Evolutionary conservation across 2,113 vertebrate genomes (phyloP).

Genomic region (Petrocephalus zakoni): DNA sequence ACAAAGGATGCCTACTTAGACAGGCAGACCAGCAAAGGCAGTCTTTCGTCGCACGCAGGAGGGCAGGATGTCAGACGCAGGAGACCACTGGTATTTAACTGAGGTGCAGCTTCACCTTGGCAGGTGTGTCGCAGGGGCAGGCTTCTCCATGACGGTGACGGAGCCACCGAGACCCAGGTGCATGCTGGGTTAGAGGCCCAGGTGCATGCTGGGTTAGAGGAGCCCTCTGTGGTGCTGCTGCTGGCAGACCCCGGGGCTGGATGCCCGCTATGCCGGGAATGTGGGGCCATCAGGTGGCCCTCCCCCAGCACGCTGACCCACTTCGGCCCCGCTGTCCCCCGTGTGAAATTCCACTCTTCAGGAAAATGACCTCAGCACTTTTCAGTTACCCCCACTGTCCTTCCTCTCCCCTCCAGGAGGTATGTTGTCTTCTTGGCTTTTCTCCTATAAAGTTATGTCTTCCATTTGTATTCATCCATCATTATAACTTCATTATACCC

Average conservation of each 20-base stretch:
- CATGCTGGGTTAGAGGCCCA: neutral
- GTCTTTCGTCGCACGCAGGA: neutral
- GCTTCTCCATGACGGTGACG: neutral
- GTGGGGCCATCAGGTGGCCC: neutral
- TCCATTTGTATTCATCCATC: neutral
- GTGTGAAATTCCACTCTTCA: neutral
- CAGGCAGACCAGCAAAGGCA: neutral
- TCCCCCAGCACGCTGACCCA: neutral
- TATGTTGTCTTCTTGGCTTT: neutral
- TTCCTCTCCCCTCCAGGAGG: neutral
- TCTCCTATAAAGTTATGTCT: neutral
- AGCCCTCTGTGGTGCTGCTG: neutral
- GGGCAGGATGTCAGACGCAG: neutral
- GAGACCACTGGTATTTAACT: neutral
- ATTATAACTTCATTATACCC: neutral
- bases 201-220: neutral
- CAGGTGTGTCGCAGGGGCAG: neutral
- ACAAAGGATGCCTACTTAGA: neutral
- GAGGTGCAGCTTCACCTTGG: neutral
- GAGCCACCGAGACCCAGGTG: neutral
- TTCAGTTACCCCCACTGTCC: neutral
- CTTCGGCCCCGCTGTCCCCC: neutral
- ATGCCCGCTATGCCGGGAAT: constrained; percentile 13
- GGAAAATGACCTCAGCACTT: neutral
- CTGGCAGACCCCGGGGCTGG: neutral